A percentile compares a stretch with the other conserved stretches of the same genome.
Conservation (phyloP, 2,888 invertebrate genomes). For the Diadromus collaris region DNA sequence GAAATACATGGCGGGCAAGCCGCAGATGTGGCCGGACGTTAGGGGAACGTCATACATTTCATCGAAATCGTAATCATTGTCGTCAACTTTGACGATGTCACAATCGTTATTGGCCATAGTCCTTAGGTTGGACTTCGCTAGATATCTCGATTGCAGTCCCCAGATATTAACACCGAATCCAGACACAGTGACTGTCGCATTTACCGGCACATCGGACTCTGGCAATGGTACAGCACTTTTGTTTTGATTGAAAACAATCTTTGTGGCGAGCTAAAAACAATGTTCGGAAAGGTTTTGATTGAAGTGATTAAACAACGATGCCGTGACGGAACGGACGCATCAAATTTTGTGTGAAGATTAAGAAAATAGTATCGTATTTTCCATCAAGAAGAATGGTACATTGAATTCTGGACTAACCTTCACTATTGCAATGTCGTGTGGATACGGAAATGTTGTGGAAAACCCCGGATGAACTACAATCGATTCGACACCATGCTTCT, state of each 20-base stretch:
- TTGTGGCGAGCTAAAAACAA: neutral
- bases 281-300: neutral
- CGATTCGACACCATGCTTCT: neutral
- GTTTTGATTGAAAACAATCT: constrained; percentile 15
- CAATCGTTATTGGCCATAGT: constrained; percentile 18
- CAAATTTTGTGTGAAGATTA: too few species aligned
- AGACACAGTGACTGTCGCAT: neutral
- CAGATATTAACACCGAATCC: neutral
- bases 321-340: too few species aligned
- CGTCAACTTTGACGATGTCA: constrained; percentile 1
- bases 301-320: too few species aligned
- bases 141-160: neutral
- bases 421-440: constrained; percentile 2
- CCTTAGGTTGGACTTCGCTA: neutral
- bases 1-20: neutral
- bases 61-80: neutral
- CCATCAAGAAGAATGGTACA: too few species aligned
- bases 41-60: neutral
- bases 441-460: constrained; percentile 4
- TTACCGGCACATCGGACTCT: neutral
- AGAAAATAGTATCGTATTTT: too few species aligned
- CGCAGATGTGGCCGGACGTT: neutral
- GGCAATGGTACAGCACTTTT: constrained; percentile 14
- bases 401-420: neutral
- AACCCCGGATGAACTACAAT: constrained; percentile 12